phyloP scores from a whole-genome alignment of 2,888 invertebrate species.

The Meandrusa payeni region DNA sequence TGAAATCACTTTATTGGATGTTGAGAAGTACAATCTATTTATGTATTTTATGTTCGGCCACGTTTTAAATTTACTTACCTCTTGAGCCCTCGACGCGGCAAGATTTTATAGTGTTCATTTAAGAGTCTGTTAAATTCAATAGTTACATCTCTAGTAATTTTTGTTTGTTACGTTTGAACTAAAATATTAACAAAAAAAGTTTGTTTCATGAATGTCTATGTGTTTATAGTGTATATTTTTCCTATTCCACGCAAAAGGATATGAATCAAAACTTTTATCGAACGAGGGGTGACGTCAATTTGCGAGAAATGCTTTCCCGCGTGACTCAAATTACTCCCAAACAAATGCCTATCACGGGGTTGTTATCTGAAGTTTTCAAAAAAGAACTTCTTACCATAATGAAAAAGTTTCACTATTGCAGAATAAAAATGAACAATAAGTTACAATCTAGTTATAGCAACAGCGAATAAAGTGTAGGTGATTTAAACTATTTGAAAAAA shows the following conservation, averaged over 20 bases:
- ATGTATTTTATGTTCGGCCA: constrained; percentile 34
- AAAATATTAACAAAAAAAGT: too few relatives aligned
- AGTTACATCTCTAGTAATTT: too few relatives aligned
- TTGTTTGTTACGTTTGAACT: too few relatives aligned
- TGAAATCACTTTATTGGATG: constrained; percentile 74
- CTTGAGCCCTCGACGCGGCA: too few relatives aligned
- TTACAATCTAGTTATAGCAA: too few relatives aligned
- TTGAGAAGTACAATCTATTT: constrained; percentile 42
- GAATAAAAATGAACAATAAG: constrained; percentile 24
- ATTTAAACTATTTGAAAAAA: too few relatives aligned
- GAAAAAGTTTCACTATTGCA: constrained; percentile 39
- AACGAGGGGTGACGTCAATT: constrained; percentile 63
- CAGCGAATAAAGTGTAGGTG: too few relatives aligned
- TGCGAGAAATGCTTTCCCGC: constrained; percentile 55
- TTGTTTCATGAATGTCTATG: too few relatives aligned
- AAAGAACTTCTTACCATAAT: constrained; percentile 42
- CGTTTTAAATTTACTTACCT: constrained; percentile 30
- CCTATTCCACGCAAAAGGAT: constrained; percentile 36
- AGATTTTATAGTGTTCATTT: too few relatives aligned
- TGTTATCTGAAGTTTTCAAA: constrained; percentile 58
- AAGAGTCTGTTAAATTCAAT: too few relatives aligned
- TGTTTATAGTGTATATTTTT: constrained; percentile 19
- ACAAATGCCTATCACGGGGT: constrained; percentile 61
- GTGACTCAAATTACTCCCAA: constrained; percentile 63
- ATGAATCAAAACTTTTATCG: constrained; percentile 66